phyloP scores from a whole-genome alignment of 2,113 vertebrate genomes.

The Morone saxatilis region DNA sequence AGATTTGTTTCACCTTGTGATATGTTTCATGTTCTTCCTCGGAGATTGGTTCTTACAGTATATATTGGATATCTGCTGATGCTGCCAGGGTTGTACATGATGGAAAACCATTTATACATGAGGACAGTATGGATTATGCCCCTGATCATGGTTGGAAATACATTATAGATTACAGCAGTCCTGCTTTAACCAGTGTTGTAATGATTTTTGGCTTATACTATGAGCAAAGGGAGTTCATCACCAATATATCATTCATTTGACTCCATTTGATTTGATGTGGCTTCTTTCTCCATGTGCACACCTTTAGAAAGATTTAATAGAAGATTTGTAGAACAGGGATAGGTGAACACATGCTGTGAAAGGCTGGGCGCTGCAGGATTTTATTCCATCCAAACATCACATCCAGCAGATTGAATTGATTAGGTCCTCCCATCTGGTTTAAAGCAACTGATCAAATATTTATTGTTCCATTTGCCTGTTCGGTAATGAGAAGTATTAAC shows the following conservation, averaged over 20 bases:
- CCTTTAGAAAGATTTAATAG: background rate
- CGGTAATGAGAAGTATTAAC: background rate
- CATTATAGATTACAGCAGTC: background rate
- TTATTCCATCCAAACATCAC: background rate
- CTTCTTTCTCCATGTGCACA: background rate
- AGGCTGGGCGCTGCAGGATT: background rate
- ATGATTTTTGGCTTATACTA: background rate
- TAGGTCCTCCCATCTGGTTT: background rate
- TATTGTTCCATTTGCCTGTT: too few relatives aligned
- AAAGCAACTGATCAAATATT: background rate
- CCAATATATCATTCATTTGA: background rate
- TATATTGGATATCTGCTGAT: background rate
- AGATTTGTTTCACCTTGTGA: background rate
- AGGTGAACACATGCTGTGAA: background rate
- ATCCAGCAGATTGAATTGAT: background rate
- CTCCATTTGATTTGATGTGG: background rate
- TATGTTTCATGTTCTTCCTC: background rate
- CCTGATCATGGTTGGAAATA: background rate
- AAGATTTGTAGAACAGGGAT: background rate
- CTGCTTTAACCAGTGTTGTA: background rate
- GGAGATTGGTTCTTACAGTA: background rate
- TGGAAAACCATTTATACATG: background rate
- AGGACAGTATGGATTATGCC: background rate
- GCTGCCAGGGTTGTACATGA: background rate
- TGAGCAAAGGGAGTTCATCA: background rate